phyloP scores from a whole-genome alignment of 1,140 invertebrate genomes.

The Prorops nasuta region DNA sequence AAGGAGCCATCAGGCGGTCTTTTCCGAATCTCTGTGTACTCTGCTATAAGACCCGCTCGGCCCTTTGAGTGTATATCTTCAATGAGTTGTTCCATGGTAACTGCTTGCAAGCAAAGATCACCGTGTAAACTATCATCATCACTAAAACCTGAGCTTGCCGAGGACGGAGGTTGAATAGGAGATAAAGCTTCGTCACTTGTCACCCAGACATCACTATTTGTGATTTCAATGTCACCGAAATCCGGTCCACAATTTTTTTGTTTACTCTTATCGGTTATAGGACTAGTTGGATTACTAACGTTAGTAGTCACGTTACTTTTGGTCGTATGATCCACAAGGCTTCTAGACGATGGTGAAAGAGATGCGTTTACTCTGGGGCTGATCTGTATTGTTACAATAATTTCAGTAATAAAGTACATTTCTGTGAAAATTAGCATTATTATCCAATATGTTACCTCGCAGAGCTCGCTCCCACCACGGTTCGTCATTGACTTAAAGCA shows the following conservation, averaged over 20 bases:
- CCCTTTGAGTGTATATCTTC: constrained; percentile 73
- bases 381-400: constrained; percentile 28
- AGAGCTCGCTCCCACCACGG: constrained; percentile 53
- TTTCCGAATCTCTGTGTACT: constrained; percentile 83
- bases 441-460: constrained; percentile 38
- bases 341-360: constrained; percentile 44
- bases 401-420: too few relatives aligned
- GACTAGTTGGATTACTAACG: constrained; percentile 45
- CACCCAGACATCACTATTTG: constrained; percentile 49
- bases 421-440: too few relatives aligned
- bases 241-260: constrained; percentile 44
- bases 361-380: constrained; percentile 48
- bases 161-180: constrained; percentile 70
- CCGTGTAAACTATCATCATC: constrained; percentile 84
- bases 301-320: constrained; percentile 38
- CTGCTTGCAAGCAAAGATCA: constrained; percentile 59
- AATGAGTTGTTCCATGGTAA: constrained; percentile 76
- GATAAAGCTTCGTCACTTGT: constrained; percentile 57
- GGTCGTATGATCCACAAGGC: constrained; percentile 33
- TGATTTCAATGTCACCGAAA: constrained; percentile 48
- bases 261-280: constrained; percentile 43
- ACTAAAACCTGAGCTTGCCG: constrained; percentile 80
- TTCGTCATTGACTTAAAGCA: constrained; percentile 72
- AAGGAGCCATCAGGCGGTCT: constrained; percentile 83
- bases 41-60: constrained; percentile 74